Evolutionary conservation across 1,140 invertebrate species (phyloP).

Genomic region (Drosophila malerkotliana): DNA sequence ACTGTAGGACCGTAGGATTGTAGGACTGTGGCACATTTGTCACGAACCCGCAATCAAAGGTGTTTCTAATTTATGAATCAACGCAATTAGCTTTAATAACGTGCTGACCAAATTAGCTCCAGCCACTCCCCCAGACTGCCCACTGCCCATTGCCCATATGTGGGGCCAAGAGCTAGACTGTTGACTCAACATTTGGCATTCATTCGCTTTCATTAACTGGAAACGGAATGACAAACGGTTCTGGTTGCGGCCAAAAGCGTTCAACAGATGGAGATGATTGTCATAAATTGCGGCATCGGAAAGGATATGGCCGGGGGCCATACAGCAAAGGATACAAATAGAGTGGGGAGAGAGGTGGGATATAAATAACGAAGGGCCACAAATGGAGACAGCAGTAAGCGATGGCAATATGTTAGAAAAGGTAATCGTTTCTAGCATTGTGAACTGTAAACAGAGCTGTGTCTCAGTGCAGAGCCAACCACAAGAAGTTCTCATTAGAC

Average conservation of each 20-base stretch:
- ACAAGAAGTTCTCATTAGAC: not conserved
- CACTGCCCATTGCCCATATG: too few relatives aligned
- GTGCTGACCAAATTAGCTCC: constrained; percentile 36
- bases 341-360: not conserved
- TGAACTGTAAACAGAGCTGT: not conserved
- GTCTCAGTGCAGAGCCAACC: not conserved
- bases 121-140: too few relatives aligned
- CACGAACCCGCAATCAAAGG: constrained; percentile 72
- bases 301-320: not conserved
- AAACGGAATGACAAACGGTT: constrained; percentile 42
- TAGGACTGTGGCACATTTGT: constrained; percentile 36
- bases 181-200: constrained; percentile 40
- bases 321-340: not conserved
- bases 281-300: constrained; percentile 21
- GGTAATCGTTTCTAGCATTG: not conserved
- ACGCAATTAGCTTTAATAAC: constrained; percentile 76
- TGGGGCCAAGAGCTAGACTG: not conserved
- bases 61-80: constrained; percentile 79
- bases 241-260: constrained; percentile 17
- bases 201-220: constrained; percentile 52
- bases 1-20: too few relatives aligned
- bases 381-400: not conserved
- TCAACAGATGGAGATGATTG: constrained; percentile 49
- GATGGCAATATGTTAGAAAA: not conserved
- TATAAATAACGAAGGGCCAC: not conserved